Percentiles rank a stretch among this genome's conserved stretches.
Conservation (phyloP, 35 echinoderm and acorn worm species). For the Stichopus chloronotus region DNA sequence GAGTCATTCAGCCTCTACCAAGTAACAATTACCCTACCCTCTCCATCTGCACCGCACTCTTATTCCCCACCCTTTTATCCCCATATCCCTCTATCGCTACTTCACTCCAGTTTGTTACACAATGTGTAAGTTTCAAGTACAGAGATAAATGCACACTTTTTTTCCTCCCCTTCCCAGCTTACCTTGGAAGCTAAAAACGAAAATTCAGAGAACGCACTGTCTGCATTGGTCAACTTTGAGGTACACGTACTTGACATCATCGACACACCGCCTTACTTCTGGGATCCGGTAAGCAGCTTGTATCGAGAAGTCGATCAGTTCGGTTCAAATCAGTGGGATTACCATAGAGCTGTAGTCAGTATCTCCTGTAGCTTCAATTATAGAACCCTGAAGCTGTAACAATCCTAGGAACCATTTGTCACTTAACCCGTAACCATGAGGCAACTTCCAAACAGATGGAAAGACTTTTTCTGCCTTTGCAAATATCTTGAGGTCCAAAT, state of each 20-base stretch:
- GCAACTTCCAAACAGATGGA: background rate
- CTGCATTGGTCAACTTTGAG: slow-evolving; percentile 49
- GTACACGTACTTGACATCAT: slow-evolving; percentile 69
- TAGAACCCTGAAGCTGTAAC: background rate
- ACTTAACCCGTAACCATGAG: background rate
- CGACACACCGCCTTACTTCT: slow-evolving; percentile 75
- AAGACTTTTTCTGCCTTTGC: no score
- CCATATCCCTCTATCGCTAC: no score
- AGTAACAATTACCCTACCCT: no score
- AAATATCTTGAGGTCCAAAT: no score
- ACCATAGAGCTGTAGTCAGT: no score
- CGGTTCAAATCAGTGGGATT: background rate
- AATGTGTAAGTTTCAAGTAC: no score
- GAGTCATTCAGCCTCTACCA: no score
- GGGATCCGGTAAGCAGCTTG: slow-evolving; percentile 55
- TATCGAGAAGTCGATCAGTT: background rate
- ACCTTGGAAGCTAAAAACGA: slow-evolving; percentile 47
- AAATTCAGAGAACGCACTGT: background rate
- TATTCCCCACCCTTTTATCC: no score
- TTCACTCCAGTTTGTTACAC: no score
- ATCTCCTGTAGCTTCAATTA: no score
- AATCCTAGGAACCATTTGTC: background rate
- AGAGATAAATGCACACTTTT: no score
- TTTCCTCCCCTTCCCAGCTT: slow-evolving; percentile 52
- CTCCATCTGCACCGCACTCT: no score